These are phyloP conservation scores for Saguinus imperator DNA, from an alignment of 2,113 vertebrate species.

Conservation along the genomic window DNA sequence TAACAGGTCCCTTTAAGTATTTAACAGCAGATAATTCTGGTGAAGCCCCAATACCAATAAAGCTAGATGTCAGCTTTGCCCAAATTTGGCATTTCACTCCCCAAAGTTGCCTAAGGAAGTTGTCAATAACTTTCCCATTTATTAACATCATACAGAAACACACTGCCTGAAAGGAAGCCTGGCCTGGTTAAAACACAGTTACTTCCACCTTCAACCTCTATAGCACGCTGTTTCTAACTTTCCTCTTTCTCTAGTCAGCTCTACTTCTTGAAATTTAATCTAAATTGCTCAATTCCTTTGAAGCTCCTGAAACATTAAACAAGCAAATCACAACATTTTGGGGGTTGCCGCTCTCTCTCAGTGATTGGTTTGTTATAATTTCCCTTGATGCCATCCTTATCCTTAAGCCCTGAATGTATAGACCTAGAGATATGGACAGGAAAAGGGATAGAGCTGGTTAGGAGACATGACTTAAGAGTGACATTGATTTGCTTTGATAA, in stretches of 20 bases:
- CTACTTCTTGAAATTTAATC: background rate
- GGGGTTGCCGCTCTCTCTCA: background rate
- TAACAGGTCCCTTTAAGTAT: background rate
- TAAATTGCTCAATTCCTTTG: background rate
- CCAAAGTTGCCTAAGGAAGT: slow-evolving; percentile 11
- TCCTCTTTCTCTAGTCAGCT: background rate
- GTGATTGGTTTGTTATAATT: background rate
- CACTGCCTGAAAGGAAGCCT: background rate
- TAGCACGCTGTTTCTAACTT: background rate
- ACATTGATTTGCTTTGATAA: background rate
- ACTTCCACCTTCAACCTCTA: background rate
- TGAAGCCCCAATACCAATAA: background rate
- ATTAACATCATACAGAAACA: background rate
- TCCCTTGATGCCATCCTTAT: background rate
- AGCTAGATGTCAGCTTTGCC: background rate
- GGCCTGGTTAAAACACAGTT: background rate
- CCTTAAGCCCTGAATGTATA: background rate
- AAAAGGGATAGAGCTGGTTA: background rate
- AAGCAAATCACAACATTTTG: background rate
- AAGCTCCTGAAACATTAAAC: slow-evolving; percentile 20
- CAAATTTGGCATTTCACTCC: background rate
- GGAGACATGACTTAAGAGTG: background rate
- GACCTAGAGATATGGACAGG: background rate
- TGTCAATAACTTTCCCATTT: background rate
- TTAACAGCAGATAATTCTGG: background rate